Conservation (phyloP, 2,113 vertebrate genomes). For the Notarius lentiginosus region DNA sequence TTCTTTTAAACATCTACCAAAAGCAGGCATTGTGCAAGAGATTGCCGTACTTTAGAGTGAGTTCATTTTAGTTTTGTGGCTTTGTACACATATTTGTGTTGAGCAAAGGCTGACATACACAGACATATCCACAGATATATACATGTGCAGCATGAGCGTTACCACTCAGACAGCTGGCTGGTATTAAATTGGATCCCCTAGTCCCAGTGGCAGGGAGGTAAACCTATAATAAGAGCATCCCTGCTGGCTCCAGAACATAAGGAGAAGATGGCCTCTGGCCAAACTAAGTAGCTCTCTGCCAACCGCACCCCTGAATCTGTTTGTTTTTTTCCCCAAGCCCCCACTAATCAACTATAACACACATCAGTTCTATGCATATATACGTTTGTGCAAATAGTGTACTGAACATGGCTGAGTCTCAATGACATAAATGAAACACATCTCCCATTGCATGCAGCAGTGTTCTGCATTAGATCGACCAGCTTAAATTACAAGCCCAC, state of each 20-base stretch:
- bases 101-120: slow-evolving; percentile 4
- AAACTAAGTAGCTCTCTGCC: slow-evolving; percentile 69
- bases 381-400: slow-evolving; percentile 44
- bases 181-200: slow-evolving; percentile 75
- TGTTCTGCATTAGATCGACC: slow-evolving; percentile 23
- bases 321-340: slow-evolving; percentile 54
- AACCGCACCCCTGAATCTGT: slow-evolving; percentile 70
- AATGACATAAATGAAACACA: slow-evolving; percentile 50
- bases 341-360: slow-evolving; percentile 54
- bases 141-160: slow-evolving; percentile 28
- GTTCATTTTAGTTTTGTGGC: slow-evolving; percentile 31
- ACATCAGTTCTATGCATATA: slow-evolving; percentile 52
- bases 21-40: slow-evolving; percentile 32
- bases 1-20: slow-evolving; percentile 8
- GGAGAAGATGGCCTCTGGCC: slow-evolving; percentile 60
- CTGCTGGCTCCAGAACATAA: slow-evolving; percentile 62
- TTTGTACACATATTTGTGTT: not conserved
- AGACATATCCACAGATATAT: slow-evolving; percentile 29
- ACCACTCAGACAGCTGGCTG: slow-evolving; percentile 70
- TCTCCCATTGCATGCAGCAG: slow-evolving; percentile 42
- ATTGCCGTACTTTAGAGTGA: slow-evolving; percentile 49
- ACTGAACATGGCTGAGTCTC: slow-evolving; percentile 24
- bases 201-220: slow-evolving; percentile 72
- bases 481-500: slow-evolving; percentile 50
- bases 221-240: slow-evolving; percentile 73